Conservation (phyloP, 2,113 vertebrate species). For the Leptodactylus fuscus region DNA sequence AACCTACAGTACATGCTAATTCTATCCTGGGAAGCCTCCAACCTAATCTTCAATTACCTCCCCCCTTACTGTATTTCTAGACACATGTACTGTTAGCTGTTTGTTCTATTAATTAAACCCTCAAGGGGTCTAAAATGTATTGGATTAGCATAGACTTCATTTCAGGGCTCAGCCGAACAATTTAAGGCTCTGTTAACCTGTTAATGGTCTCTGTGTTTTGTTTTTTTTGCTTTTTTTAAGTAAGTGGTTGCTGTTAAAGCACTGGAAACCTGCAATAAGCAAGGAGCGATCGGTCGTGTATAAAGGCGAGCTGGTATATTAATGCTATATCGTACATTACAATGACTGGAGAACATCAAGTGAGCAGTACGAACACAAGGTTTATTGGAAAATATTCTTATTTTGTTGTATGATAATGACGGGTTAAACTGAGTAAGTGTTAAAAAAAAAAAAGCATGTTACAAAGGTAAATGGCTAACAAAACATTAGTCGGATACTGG, state of each 20-base stretch:
- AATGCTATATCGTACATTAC: not conserved
- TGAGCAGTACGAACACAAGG: not conserved
- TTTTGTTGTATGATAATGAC: not conserved
- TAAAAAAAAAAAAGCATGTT: too few relatives aligned
- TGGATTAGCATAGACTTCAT: conserved; percentile 52
- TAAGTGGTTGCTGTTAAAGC: conserved; percentile 2
- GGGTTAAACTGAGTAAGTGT: not conserved
- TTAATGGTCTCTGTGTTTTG: conserved; percentile 32
- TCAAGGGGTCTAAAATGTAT: conserved; percentile 38
- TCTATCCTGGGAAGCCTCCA: conserved; percentile 34
- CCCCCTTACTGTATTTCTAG: conserved; percentile 38
- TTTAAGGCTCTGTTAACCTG: conserved; percentile 43
- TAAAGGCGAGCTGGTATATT: not conserved
- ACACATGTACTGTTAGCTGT: conserved; percentile 35
- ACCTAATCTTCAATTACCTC: conserved; percentile 37
- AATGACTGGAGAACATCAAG: not conserved
- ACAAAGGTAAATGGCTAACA: not conserved
- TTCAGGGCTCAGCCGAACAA: conserved; percentile 35
- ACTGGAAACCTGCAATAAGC: not conserved
- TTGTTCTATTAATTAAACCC: conserved; percentile 56
- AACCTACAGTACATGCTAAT: conserved; percentile 1
- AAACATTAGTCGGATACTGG: not conserved
- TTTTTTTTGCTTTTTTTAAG: too few relatives aligned
- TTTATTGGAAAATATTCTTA: not conserved
- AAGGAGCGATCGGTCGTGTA: not conserved